phyloP scores from a whole-genome alignment of 30 jellyfish, hydroid and myxozoan species.

The Hydra vulgaris region DNA sequence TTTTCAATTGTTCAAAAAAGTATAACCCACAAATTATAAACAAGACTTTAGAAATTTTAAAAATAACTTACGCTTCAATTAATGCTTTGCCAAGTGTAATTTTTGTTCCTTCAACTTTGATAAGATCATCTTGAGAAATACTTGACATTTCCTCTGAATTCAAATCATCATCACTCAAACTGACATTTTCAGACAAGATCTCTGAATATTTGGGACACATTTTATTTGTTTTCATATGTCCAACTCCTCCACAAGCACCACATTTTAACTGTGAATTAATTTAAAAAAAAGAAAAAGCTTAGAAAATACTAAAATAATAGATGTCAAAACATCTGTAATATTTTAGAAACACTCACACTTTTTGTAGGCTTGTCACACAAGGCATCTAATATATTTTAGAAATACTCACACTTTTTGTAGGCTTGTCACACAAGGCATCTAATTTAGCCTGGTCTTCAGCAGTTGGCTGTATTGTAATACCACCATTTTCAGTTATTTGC shows the following conservation, averaged over 20 bases:
- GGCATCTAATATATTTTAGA: not conserved
- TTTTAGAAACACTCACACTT: slow-evolving; percentile 38
- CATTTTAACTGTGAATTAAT: slow-evolving; percentile 49
- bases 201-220: slow-evolving; percentile 96
- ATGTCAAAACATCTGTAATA: not conserved
- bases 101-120: slow-evolving; percentile 93
- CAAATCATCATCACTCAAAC: slow-evolving; percentile 50
- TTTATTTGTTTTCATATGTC: slow-evolving; percentile 91
- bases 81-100: slow-evolving; percentile 76
- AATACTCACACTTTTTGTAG: slow-evolving; percentile 64
- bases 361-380: slow-evolving; percentile 82
- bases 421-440: slow-evolving; percentile 62
- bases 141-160: slow-evolving; percentile 63
- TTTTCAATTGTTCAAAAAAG: too few relatives aligned
- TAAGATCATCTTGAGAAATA: slow-evolving; percentile 60
- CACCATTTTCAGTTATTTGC: slow-evolving; percentile 33
- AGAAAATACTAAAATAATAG: not conserved
- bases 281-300: not conserved
- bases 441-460: slow-evolving; percentile 41
- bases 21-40: too few relatives aligned
- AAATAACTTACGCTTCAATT: slow-evolving; percentile 75
- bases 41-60: too few relatives aligned
- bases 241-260: slow-evolving; percentile 95
- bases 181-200: slow-evolving; percentile 25
- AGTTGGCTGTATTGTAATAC: slow-evolving; percentile 25